Evolutionary conservation across 1,140 invertebrate genomes (phyloP).

Genomic region (Planococcus citri): DNA sequence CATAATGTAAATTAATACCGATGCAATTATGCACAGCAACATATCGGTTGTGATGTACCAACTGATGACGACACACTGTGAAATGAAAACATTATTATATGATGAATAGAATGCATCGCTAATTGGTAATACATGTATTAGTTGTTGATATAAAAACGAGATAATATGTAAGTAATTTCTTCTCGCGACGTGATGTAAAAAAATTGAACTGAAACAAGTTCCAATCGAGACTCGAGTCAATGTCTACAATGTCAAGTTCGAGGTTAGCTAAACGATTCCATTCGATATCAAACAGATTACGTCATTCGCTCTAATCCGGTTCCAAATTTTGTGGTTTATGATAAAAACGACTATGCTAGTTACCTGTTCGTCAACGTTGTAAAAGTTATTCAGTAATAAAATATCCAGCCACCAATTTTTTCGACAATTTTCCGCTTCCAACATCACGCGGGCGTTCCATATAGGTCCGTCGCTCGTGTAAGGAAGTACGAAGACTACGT

Average conservation of each 20-base stretch:
- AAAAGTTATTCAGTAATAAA: constrained; percentile 73
- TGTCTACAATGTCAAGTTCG: neutral
- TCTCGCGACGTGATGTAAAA: no score
- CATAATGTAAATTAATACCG: constrained; percentile 36
- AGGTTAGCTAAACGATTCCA: neutral
- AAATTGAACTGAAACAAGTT: neutral
- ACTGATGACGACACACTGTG: constrained; percentile 41
- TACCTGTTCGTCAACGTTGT: constrained; percentile 50
- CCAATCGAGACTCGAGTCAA: neutral
- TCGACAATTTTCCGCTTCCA: constrained; percentile 52
- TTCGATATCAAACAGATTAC: neutral
- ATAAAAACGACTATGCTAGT: constrained; percentile 28
- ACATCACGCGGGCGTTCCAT: constrained; percentile 44
- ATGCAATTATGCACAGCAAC: constrained; percentile 38
- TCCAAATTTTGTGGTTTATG: neutral
- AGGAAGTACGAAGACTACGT: constrained; percentile 38
- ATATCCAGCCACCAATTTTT: constrained; percentile 73
- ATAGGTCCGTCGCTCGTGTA: constrained; percentile 47
- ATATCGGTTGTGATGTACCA: constrained; percentile 44
- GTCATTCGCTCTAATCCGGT: neutral
- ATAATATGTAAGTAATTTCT: no score
- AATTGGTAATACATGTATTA: no score
- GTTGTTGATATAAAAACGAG: no score
- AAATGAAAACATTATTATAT: constrained; percentile 27
- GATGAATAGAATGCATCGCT: no score